Percentiles rank a stretch among this genome's conserved stretches.
Conservation (phyloP, 1,140 invertebrate species). For the Lasioglossum baleicum region DNA sequence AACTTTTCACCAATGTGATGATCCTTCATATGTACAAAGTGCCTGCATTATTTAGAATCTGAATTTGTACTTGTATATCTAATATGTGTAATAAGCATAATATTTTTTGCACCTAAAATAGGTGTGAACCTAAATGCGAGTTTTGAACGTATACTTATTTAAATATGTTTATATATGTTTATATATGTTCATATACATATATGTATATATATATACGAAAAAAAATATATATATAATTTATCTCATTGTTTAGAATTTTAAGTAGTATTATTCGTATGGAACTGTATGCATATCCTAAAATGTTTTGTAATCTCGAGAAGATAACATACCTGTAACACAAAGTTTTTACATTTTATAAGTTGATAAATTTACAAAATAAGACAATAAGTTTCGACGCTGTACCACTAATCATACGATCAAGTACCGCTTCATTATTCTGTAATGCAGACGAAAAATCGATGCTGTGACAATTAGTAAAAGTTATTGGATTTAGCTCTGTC, state of each 20-base stretch:
- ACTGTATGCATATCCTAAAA: slow-evolving; percentile 15
- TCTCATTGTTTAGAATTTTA: slow-evolving; percentile 15
- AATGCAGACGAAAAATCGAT: not conserved
- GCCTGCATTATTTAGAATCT: slow-evolving; percentile 15
- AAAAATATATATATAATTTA: slow-evolving; percentile 5
- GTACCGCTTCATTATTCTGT: slow-evolving; percentile 1
- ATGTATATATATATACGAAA: no score
- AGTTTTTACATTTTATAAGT: slow-evolving; percentile 35
- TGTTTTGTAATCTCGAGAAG: slow-evolving; percentile 18
- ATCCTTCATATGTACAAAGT: slow-evolving; percentile 28
- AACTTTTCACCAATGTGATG: slow-evolving; percentile 11
- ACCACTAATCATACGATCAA: not conserved
- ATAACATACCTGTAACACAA: not conserved
- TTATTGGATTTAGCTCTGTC: not conserved
- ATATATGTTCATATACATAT: no score
- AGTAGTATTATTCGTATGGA: slow-evolving; percentile 15
- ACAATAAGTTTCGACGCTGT: slow-evolving; percentile 35
- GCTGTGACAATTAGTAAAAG: not conserved
- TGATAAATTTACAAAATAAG: slow-evolving; percentile 26
- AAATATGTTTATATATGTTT: slow-evolving; percentile 15
- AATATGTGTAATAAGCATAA: slow-evolving; percentile 22
- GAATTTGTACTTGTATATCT: slow-evolving; percentile 28
- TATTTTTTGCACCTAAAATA: slow-evolving; percentile 3
- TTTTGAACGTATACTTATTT: slow-evolving; percentile 23
- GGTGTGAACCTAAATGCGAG: not conserved